These are phyloP conservation scores for Pseudomyrmex pallidus DNA, from an alignment of 1,140 invertebrate genomes.

Conservation along the genomic window DNA sequence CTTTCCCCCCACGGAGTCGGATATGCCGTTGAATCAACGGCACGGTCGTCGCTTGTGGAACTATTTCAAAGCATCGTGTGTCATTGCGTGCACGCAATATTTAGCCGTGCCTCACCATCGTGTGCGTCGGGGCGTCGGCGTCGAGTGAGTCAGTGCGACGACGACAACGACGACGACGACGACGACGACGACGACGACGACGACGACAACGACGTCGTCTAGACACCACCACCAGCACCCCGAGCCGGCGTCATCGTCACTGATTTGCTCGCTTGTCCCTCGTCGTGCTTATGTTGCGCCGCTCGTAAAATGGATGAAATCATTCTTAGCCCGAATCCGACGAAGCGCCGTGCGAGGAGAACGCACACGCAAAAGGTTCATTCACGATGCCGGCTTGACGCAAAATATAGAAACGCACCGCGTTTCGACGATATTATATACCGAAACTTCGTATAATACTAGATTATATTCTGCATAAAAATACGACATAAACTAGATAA, in stretches of 20 bases:
- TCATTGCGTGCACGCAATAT: slow-evolving; percentile 82
- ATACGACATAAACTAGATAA: too few species aligned
- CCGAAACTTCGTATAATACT: too few species aligned
- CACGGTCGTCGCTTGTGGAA: slow-evolving; percentile 67
- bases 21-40: slow-evolving; percentile 69
- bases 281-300: slow-evolving; percentile 54
- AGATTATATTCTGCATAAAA: not conserved
- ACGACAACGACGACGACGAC: slow-evolving; percentile 73
- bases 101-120: slow-evolving; percentile 73
- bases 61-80: slow-evolving; percentile 79
- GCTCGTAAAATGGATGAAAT: slow-evolving; percentile 69
- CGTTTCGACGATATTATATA: not conserved
- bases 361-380: slow-evolving; percentile 18
- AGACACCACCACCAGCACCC: slow-evolving; percentile 75
- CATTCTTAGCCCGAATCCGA: slow-evolving; percentile 64
- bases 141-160: slow-evolving; percentile 80
- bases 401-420: not conserved
- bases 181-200: slow-evolving; percentile 68
- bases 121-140: slow-evolving; percentile 65
- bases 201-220: slow-evolving; percentile 77
- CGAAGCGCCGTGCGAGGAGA: slow-evolving; percentile 27
- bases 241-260: slow-evolving; percentile 70
- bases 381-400: slow-evolving; percentile 28
- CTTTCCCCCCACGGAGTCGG: slow-evolving; percentile 40
- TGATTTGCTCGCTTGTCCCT: slow-evolving; percentile 72